Conservation (phyloP, 2,888 invertebrate species). For the Drosophila putrida region DNA sequence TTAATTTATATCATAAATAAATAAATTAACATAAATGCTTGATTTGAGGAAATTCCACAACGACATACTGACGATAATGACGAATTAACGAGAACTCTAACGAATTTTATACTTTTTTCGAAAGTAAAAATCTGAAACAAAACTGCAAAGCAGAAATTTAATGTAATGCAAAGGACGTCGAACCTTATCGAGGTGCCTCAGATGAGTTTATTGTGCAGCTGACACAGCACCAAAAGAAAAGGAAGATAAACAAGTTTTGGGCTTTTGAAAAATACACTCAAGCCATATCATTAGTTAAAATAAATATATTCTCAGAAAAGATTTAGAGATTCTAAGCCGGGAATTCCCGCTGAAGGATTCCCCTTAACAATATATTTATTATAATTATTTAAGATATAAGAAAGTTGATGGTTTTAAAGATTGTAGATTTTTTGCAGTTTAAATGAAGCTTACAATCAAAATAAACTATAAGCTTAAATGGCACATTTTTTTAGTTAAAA, state of each 20-base stretch:
- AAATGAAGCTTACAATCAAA: not conserved
- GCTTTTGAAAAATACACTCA: not conserved
- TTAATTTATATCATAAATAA: constrained; percentile 2
- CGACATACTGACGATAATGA: constrained; percentile 11
- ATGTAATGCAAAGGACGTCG: constrained; percentile 38
- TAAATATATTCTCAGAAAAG: not conserved
- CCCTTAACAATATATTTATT: not conserved
- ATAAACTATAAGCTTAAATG: not conserved
- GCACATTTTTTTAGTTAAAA: not conserved
- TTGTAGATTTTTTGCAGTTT: not conserved
- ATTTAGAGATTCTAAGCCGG: not conserved
- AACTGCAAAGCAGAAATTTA: not conserved
- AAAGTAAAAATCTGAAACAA: constrained; percentile 11
- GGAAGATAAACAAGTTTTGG: constrained; percentile 27
- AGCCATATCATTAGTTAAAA: constrained; percentile 1
- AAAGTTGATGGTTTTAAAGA: not conserved
- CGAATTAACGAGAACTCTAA: constrained; percentile 18
- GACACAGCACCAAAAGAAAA: constrained; percentile 19
- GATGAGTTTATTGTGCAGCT: constrained; percentile 17
- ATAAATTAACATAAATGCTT: constrained; percentile 14
- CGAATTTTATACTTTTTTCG: constrained; percentile 1
- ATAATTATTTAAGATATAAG: too few relatives aligned
- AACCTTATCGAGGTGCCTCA: constrained; percentile 20
- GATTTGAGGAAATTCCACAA: constrained; percentile 24
- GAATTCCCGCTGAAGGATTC: not conserved